Percentiles rank a stretch among this genome's conserved stretches.
Conservation (phyloP, 2,797 vertebrate species). For the Sciaenops ocellatus region DNA sequence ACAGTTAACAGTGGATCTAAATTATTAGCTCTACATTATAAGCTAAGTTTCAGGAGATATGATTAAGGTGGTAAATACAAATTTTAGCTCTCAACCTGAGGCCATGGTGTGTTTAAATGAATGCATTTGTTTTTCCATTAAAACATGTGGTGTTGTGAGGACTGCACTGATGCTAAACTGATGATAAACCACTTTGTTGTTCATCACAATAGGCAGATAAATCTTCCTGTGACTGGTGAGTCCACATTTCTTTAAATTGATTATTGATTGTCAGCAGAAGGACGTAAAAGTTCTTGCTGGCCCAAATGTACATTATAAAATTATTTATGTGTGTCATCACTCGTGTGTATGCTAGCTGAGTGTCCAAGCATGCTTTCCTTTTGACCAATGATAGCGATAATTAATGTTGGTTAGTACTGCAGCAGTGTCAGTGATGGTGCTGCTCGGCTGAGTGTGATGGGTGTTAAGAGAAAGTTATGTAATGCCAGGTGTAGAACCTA, state of each 20-base stretch:
- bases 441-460: neutral
- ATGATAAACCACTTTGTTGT: too few relatives aligned
- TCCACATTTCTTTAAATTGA: neutral
- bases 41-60: neutral
- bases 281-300: neutral
- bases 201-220: neutral
- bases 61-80: too few relatives aligned
- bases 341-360: neutral
- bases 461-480: too few relatives aligned
- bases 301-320: neutral
- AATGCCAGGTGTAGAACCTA: too few relatives aligned
- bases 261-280: neutral
- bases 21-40: too few relatives aligned
- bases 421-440: neutral
- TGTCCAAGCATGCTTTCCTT: neutral
- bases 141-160: neutral
- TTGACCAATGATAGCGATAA: neutral
- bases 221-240: neutral
- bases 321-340: neutral
- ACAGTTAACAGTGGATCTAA: too few relatives aligned
- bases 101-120: neutral
- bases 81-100: neutral
- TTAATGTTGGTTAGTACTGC: neutral
- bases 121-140: neutral
- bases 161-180: neutral